Evolutionary conservation across 2,113 vertebrate species (phyloP).

Genomic region (Triplophysa rosa): DNA sequence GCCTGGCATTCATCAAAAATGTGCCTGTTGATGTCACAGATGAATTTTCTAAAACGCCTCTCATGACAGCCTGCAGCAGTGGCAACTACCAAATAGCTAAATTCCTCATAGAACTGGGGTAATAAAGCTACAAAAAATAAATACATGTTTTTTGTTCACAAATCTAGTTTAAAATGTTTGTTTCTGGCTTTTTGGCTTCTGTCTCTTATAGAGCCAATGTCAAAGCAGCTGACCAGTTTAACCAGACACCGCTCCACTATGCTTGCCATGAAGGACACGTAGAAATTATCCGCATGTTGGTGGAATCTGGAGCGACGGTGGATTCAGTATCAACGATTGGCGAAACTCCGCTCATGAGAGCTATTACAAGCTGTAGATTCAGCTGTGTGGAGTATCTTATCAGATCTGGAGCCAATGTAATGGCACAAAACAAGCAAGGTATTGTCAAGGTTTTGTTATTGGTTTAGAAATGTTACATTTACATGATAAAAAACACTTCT

Average conservation of each 20-base stretch:
- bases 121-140: slow-evolving; percentile 20
- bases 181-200: slow-evolving; percentile 4
- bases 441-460: neutral
- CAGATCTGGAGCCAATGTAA: slow-evolving; percentile 72
- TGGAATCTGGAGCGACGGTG: slow-evolving; percentile 74
- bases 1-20: slow-evolving; percentile 77
- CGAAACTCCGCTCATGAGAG: slow-evolving; percentile 82
- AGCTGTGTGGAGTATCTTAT: slow-evolving; percentile 80
- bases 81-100: slow-evolving; percentile 74
- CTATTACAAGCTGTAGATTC: slow-evolving; percentile 77
- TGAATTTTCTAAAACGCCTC: slow-evolving; percentile 80
- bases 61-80: slow-evolving; percentile 80
- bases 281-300: slow-evolving; percentile 73
- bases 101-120: slow-evolving; percentile 81
- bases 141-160: too few relatives aligned
- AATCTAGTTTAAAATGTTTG: neutral
- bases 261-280: slow-evolving; percentile 82
- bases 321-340: slow-evolving; percentile 74
- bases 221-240: slow-evolving; percentile 80
- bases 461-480: neutral
- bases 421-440: slow-evolving; percentile 48
- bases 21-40: slow-evolving; percentile 80
- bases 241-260: slow-evolving; percentile 85
- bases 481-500: neutral
- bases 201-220: slow-evolving; percentile 75